Percentiles rank a stretch among this genome's conserved stretches.
Evolutionary conservation across 2,888 invertebrate species (phyloP).

Genomic region (Drosophila neotestacea): DNA sequence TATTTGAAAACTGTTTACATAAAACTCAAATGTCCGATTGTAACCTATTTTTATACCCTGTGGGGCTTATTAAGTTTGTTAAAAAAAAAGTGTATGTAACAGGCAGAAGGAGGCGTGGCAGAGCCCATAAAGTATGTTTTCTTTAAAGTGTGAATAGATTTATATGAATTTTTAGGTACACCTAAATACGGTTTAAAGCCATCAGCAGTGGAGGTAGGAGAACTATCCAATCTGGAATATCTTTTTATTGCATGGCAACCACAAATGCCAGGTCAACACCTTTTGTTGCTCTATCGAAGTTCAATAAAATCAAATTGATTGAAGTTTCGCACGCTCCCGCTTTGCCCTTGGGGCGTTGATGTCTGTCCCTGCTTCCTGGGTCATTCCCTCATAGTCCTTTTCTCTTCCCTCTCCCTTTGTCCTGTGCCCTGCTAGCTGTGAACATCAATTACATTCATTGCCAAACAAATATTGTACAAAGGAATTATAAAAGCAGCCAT

Average conservation of each 20-base stretch:
- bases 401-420: not conserved
- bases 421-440: conserved; percentile 59
- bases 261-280: conserved; percentile 61
- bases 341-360: not conserved
- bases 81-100: too few relatives aligned
- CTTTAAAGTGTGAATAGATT: not conserved
- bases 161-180: not conserved
- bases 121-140: too few relatives aligned
- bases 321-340: conserved; percentile 61
- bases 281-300: conserved; percentile 53
- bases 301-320: conserved; percentile 70
- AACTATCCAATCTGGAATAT: conserved; percentile 10
- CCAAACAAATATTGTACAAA: conserved; percentile 79
- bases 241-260: conserved; percentile 43
- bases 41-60: too few relatives aligned
- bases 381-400: not conserved
- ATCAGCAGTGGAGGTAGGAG: not conserved
- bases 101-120: too few relatives aligned
- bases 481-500: conserved; percentile 68
- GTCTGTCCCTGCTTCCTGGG: conserved; percentile 1
- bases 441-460: conserved; percentile 82
- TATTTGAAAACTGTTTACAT: not conserved
- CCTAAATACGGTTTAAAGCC: not conserved
- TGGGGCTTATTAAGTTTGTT: too few relatives aligned
- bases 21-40: not conserved